A percentile compares a stretch with the other conserved stretches of the same genome.
Conservation (phyloP, 2,797 vertebrate genomes). For the Oryzias sinensis region DNA sequence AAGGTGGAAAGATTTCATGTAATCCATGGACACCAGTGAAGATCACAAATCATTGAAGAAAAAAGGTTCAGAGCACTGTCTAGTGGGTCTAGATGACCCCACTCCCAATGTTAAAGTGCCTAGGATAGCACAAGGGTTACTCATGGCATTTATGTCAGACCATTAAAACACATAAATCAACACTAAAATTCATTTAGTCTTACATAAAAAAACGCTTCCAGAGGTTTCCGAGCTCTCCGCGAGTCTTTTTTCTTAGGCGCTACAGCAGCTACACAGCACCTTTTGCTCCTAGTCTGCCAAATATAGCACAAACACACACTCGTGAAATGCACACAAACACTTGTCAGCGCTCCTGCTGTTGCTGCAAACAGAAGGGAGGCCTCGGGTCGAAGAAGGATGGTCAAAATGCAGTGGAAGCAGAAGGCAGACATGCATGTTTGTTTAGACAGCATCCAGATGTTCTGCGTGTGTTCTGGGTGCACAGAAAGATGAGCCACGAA, state of each 20-base stretch:
- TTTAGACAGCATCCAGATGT: constrained; percentile 61
- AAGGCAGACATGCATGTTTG: constrained; percentile 44
- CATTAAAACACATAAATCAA: neutral
- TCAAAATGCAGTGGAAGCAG: constrained; percentile 32
- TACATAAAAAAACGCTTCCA: constrained; percentile 2
- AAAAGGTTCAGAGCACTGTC: no score
- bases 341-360: constrained; percentile 34
- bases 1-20: no score
- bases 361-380: constrained; percentile 43
- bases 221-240: constrained; percentile 25
- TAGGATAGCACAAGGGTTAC: no score
- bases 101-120: no score
- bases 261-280: constrained; percentile 35
- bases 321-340: constrained; percentile 2
- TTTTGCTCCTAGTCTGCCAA: constrained; percentile 39
- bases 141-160: neutral
- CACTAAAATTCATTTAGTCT: neutral
- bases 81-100: no score
- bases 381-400: constrained; percentile 43
- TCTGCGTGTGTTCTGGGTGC: constrained; percentile 13
- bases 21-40: no score
- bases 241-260: constrained; percentile 45
- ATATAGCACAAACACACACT: constrained; percentile 31
- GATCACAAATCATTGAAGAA: no score
- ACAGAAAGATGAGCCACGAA: constrained; percentile 12